phyloP scores from a whole-genome alignment of 2,888 invertebrate genomes.

The Ochropleura plecta region DNA sequence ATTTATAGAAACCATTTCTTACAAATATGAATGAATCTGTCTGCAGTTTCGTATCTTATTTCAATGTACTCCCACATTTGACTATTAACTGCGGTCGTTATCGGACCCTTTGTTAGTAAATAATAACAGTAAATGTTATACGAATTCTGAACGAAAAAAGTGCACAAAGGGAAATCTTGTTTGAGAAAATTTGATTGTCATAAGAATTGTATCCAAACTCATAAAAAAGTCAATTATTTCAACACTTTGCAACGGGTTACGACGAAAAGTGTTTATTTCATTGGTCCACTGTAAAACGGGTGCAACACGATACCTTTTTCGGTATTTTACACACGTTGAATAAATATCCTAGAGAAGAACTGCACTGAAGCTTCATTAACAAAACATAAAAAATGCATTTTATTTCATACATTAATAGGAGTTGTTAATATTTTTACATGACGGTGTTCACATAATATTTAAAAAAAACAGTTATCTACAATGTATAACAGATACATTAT shows the following conservation, averaged over 20 bases:
- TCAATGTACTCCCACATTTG: constrained; percentile 45
- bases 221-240: background rate
- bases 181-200: background rate
- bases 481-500: too few relatives aligned
- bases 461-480: too few relatives aligned
- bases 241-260: background rate
- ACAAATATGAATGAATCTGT: constrained; percentile 47
- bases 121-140: constrained; percentile 36
- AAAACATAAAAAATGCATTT: too few relatives aligned
- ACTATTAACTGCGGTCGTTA: constrained; percentile 43
- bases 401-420: too few relatives aligned
- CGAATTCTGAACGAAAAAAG: background rate
- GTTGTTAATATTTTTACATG: too few relatives aligned
- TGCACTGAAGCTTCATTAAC: constrained; percentile 1
- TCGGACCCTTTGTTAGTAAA: constrained; percentile 40
- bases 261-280: background rate
- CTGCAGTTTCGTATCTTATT: constrained; percentile 53
- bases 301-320: too few relatives aligned
- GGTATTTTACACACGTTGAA: background rate
- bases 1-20: constrained; percentile 56
- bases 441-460: too few relatives aligned
- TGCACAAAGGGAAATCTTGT: background rate
- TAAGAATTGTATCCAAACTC: background rate
- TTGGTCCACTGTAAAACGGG: background rate
- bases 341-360: background rate